Percentiles rank a stretch among this genome's conserved stretches.
phyloP scores from a whole-genome alignment of 2,797 vertebrate species.

The Borostomias antarcticus region DNA sequence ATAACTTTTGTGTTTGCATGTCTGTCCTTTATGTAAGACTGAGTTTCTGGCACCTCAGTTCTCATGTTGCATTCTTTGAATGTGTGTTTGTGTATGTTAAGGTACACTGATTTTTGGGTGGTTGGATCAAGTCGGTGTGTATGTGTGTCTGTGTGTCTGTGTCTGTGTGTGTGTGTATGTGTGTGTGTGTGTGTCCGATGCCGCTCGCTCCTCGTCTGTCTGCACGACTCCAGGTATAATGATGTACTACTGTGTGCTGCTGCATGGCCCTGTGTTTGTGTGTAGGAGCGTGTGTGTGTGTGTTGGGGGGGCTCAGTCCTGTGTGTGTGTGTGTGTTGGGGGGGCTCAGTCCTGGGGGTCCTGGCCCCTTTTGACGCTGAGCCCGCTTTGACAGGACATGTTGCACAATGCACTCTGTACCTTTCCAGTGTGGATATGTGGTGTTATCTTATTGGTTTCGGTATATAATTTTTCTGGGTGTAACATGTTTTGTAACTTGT shows the following conservation, averaged over 20 bases:
- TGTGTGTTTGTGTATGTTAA: constrained; percentile 19
- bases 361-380: constrained; percentile 42
- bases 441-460: constrained; percentile 57
- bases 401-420: constrained; percentile 74
- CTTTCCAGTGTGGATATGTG: constrained; percentile 66
- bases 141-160: constrained; percentile 14
- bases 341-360: constrained; percentile 48
- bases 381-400: constrained; percentile 70
- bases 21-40: constrained; percentile 57
- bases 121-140: no score
- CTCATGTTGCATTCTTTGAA: constrained; percentile 43
- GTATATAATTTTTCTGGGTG: constrained; percentile 58
- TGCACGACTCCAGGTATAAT: constrained; percentile 85
- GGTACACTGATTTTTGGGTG: neutral
- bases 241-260: constrained; percentile 78
- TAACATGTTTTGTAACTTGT: constrained; percentile 51
- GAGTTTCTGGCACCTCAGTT: constrained; percentile 30
- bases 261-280: constrained; percentile 78
- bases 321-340: constrained; percentile 18
- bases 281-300: constrained; percentile 9
- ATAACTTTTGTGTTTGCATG: constrained; percentile 59
- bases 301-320: neutral
- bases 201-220: constrained; percentile 72
- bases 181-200: constrained; percentile 35
- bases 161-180: constrained; percentile 25